These are phyloP conservation scores for Parascotia fuliginaria DNA, from an alignment of 2,888 invertebrate genomes.

Conservation along the genomic window DNA sequence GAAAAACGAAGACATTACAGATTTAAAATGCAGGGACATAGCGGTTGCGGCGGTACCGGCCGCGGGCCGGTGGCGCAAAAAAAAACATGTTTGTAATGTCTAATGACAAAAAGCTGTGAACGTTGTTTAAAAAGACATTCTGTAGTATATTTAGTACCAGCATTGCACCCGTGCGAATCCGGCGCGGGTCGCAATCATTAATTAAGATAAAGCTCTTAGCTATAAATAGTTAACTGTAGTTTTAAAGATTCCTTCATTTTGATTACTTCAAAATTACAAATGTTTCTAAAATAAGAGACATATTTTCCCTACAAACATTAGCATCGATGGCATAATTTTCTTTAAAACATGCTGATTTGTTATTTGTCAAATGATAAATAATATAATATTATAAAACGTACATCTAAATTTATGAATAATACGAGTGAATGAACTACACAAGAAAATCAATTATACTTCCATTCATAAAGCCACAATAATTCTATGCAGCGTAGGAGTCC, in stretches of 20 bases:
- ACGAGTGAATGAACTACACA: conserved; percentile 65
- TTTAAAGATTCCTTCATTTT: background rate
- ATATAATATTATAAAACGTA: conserved; percentile 51
- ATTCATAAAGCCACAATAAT: conserved; percentile 69
- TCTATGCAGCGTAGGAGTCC: conserved; percentile 68
- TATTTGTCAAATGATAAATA: conserved; percentile 22
- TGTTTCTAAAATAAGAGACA: background rate
- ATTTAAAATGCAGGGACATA: too few relatives aligned
- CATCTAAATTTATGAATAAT: conserved; percentile 52
- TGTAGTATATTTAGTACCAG: too few relatives aligned
- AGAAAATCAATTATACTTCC: conserved; percentile 69
- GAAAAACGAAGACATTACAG: too few relatives aligned
- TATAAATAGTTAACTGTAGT: background rate
- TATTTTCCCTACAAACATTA: background rate
- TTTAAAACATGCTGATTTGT: conserved; percentile 13
- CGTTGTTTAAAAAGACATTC: too few relatives aligned
- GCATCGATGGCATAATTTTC: background rate
- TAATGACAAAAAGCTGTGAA: too few relatives aligned
- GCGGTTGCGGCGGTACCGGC: too few relatives aligned
- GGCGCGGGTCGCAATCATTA: background rate
- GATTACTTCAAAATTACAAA: background rate
- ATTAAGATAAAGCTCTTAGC: background rate
- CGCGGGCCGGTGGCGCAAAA: too few relatives aligned
- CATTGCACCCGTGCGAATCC: too few relatives aligned
- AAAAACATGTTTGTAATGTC: too few relatives aligned